Percentiles rank a stretch among this genome's conserved stretches.
Evolutionary conservation across 2,113 vertebrate species (phyloP).

Genomic region (Myanophis thanlyinensis): DNA sequence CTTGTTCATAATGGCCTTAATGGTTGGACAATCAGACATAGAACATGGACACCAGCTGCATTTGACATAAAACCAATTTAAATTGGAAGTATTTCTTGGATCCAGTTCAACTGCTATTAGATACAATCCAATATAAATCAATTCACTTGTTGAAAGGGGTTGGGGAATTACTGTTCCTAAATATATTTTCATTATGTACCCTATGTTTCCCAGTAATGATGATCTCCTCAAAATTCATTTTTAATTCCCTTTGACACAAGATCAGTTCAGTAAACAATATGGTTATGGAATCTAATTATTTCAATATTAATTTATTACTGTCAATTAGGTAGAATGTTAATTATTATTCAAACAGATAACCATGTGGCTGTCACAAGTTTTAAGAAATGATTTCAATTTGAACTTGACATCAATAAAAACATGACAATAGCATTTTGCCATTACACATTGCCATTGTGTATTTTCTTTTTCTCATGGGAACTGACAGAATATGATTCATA

Average conservation of each 20-base stretch:
- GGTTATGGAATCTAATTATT: conserved; percentile 54
- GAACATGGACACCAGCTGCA: neutral
- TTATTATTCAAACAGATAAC: conserved; percentile 53
- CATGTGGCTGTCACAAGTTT: conserved; percentile 56
- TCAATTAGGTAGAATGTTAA: conserved; percentile 56
- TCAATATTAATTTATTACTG: conserved; percentile 62
- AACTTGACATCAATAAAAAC: conserved; percentile 65
- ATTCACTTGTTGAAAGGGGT: neutral
- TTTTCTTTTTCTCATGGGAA: conserved; percentile 61
- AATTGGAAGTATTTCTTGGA: neutral
- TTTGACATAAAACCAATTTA: neutral
- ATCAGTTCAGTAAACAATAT: conserved; percentile 8
- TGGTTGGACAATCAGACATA: neutral
- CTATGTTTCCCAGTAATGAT: neutral
- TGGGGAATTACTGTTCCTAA: neutral
- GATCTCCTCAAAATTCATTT: conserved; percentile 36
- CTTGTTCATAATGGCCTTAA: neutral
- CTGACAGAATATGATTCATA: conserved; percentile 61
- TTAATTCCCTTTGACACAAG: conserved; percentile 47
- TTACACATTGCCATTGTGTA: conserved; percentile 50
- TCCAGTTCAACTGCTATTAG: neutral
- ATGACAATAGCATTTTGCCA: conserved; percentile 57
- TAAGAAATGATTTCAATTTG: conserved; percentile 64
- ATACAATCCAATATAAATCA: conserved; percentile 20
- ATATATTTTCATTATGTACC: conserved; percentile 17